phyloP scores from a whole-genome alignment of 1,140 invertebrate genomes.

The Acyrthosiphon pisum region DNA sequence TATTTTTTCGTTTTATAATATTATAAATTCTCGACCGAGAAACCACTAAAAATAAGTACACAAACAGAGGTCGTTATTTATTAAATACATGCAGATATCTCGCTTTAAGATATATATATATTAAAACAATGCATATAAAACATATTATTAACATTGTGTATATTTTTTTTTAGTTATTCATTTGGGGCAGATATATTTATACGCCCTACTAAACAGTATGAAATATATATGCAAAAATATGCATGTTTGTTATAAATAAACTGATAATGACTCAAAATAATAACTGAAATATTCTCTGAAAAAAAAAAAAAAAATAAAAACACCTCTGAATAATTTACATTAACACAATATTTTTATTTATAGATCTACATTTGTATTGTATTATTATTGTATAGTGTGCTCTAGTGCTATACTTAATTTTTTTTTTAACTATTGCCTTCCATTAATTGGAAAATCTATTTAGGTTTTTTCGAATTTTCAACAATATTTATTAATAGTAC shows the following conservation, averaged over 20 bases:
- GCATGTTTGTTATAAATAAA: background rate
- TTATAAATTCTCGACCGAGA: background rate
- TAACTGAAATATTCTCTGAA: no score
- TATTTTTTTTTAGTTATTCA: background rate
- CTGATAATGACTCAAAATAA: background rate
- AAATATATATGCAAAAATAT: background rate
- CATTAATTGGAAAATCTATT: background rate
- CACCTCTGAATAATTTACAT: background rate
- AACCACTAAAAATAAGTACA: background rate
- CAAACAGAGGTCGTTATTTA: background rate
- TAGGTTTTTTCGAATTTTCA: background rate
- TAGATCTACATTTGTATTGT: background rate
- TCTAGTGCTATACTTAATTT: no score
- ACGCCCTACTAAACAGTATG: background rate
- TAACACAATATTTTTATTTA: background rate
- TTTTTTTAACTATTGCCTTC: background rate
- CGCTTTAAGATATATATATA: background rate
- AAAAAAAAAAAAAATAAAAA: no score
- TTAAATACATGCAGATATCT: no score
- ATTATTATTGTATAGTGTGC: background rate
- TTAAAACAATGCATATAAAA: background rate
- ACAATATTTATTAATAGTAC: background rate
- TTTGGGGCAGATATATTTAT: background rate
- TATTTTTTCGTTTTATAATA: background rate
- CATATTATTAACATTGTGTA: background rate